Evolutionary conservation across 1,140 invertebrate genomes (phyloP), one percentile per base, ranked within the genome.

Genomic region (Maconellicoccus hirsutus): DNA sequence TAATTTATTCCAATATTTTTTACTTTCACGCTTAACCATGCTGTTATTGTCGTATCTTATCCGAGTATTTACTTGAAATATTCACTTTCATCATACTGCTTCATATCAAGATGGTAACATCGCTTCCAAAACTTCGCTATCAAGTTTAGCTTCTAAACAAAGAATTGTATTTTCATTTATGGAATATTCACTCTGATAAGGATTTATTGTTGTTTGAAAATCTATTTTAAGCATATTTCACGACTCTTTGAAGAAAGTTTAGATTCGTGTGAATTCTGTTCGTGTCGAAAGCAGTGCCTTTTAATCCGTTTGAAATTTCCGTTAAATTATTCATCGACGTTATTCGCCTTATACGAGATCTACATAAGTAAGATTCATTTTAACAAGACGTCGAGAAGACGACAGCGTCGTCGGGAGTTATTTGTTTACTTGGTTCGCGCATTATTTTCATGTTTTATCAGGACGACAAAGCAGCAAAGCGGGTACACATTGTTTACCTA

Each of bases 361-460:
- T 8, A 2, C 42, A 16, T 8, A 16, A 8, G 2, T 4, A 52
- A 52, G 4, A 8, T 4, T 3, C 6, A 8, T 52, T 16, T 52
- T 4, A 16, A n/a, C n/a, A n/a, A n/a, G n/a, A n/a, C n/a, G n/a
- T 33, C 12, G 42, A 14, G n/a, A 52, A 52, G n/a, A 52, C n/a
- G 42, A 52, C n/a, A 52, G 16, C 6, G 10, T 52, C n/a, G 4
- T 52, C n/a, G 16, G 3, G 4, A 52, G 4, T 52, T 16, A 52
- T 52, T 52, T 52, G 42, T 52, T 52, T 52, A 52, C 42, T 19
- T 8, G 42, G 12, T 16, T 16, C n/a, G n/a, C 42, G 42, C 42
- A n/a, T 52, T 52, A 52, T 52, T 52, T 52, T 52, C 42, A 52
- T 14, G 42, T 52, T 52, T 52, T 52, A 52, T 52, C 42, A 52